A percentile compares a stretch with the other conserved stretches of the same genome.
Evolutionary conservation across 2,888 invertebrate genomes (phyloP).

Genomic region (Athalia circularis): DNA sequence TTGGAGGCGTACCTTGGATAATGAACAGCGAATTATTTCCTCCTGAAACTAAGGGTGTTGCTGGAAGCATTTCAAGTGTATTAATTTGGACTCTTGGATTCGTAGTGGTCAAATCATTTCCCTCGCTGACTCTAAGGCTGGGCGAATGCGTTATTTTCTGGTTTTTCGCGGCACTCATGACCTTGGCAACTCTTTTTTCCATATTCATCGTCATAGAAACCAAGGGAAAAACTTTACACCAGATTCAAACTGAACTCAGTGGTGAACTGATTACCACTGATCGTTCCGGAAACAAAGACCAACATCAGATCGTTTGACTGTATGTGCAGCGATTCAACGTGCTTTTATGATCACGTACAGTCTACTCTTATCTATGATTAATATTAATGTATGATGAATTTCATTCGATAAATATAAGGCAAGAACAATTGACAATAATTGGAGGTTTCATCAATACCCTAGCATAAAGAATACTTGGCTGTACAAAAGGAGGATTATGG

Average conservation of each 20-base stretch:
- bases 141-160: conserved; percentile 67
- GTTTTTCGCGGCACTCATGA: conserved; percentile 64
- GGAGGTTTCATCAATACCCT: too few species aligned
- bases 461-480: too few species aligned
- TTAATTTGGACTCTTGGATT: conserved; percentile 73
- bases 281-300: too few species aligned
- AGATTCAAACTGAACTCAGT: conserved; percentile 67
- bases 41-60: conserved; percentile 71
- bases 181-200: conserved; percentile 63
- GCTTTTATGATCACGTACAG: too few species aligned
- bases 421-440: too few species aligned
- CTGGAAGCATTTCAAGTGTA: conserved; percentile 71
- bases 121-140: conserved; percentile 58
- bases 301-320: too few species aligned
- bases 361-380: too few species aligned
- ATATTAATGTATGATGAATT: too few species aligned
- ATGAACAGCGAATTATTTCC: conserved; percentile 75
- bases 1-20: conserved; percentile 75
- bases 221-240: conserved; percentile 70
- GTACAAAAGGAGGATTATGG: too few species aligned
- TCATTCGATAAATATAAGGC: too few species aligned
- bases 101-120: conserved; percentile 69
- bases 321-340: too few species aligned
- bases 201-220: conserved; percentile 70
- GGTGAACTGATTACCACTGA: conserved; percentile 38